These are phyloP conservation scores for Galaxea fascicularis DNA, from an alignment of 92 coral and sea anemone genomes.

Conservation along the genomic window DNA sequence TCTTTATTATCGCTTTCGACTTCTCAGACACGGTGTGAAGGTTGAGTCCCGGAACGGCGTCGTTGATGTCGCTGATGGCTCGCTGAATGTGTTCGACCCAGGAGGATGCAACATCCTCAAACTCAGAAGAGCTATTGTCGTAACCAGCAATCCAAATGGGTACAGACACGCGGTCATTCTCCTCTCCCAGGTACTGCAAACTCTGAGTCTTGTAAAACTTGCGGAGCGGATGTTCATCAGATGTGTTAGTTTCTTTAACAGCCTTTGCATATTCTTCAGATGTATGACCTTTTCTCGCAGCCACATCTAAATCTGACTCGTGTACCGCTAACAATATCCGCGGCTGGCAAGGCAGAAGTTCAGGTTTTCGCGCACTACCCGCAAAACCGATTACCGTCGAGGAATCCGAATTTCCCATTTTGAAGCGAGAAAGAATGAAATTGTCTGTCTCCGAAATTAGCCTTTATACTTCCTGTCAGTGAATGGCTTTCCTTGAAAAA, in stretches of 20 bases:
- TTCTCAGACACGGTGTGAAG: background rate
- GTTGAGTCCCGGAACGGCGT: background rate
- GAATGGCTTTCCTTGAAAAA: no score
- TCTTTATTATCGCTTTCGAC: background rate
- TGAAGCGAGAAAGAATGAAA: no score
- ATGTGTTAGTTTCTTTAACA: background rate
- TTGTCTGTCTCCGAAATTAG: no score
- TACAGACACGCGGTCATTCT: background rate
- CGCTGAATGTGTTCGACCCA: background rate
- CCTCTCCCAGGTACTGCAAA: background rate
- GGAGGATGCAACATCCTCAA: background rate
- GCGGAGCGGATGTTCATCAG: background rate
- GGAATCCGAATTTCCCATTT: no score
- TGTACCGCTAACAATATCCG: background rate
- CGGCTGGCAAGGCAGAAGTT: no score
- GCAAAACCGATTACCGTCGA: no score
- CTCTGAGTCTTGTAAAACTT: constrained; percentile 10
- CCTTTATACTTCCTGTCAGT: no score
- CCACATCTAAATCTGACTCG: background rate
- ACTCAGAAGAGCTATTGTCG: background rate
- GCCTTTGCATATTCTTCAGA: background rate
- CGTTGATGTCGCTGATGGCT: background rate
- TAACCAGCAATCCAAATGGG: constrained; percentile 11
- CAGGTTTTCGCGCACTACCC: no score
- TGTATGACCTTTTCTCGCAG: background rate